Evolutionary conservation across 2,888 invertebrate species (phyloP).

Genomic region (Crossocerus cetratus): DNA sequence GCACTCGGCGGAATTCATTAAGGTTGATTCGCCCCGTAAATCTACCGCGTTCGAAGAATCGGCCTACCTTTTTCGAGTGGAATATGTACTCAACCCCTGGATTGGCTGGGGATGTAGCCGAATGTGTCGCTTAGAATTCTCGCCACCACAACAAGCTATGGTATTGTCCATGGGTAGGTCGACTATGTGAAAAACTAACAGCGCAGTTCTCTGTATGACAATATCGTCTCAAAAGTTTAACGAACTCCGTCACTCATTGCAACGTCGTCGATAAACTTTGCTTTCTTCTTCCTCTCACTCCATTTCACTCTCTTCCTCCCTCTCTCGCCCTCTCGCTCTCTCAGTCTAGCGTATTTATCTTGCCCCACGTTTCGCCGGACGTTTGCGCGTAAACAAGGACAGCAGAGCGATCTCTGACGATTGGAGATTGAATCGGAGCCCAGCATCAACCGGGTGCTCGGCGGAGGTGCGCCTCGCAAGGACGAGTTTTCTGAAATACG

Average conservation of each 20-base stretch:
- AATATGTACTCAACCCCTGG: too few species aligned
- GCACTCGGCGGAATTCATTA: background rate
- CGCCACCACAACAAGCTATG: background rate
- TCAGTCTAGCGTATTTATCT: background rate
- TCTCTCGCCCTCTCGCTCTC: too few species aligned
- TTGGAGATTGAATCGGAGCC: constrained; percentile 5
- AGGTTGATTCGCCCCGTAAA: too few species aligned
- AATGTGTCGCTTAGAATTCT: constrained; percentile 26
- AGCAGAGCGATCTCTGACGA: background rate
- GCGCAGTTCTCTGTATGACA: constrained; percentile 54
- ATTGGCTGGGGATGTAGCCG: background rate
- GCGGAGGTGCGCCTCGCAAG: constrained; percentile 24
- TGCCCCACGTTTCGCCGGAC: constrained; percentile 24
- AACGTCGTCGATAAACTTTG: constrained; percentile 31
- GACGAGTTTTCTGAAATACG: constrained; percentile 44
- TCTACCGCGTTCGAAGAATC: too few species aligned
- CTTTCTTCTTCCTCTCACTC: constrained; percentile 23
- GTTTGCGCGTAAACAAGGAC: background rate
- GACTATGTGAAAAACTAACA: constrained; percentile 5
- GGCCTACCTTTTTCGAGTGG: too few species aligned
- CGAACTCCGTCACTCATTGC: constrained; percentile 28
- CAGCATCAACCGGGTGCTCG: constrained; percentile 30
- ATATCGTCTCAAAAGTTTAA: constrained; percentile 50
- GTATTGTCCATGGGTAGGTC: constrained; percentile 25
- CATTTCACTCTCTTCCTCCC: too few species aligned